phyloP scores from a whole-genome alignment of 2,113 vertebrate genomes.

The Phyllostomus discolor region DNA sequence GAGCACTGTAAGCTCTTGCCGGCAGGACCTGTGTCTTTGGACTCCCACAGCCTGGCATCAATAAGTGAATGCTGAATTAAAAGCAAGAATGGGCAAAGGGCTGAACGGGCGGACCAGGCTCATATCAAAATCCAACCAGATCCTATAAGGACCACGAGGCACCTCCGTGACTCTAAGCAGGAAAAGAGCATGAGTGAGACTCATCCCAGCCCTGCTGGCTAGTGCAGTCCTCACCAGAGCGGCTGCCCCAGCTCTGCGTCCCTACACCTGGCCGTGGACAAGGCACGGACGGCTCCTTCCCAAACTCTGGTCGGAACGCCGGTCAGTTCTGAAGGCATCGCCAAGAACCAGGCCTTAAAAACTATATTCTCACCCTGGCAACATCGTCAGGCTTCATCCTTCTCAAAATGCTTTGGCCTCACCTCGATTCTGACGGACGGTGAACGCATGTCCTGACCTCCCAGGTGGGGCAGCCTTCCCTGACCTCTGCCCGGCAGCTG shows the following conservation, averaged over 20 bases:
- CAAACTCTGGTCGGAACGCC: background rate
- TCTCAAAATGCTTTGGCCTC: background rate
- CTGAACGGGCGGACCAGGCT: background rate
- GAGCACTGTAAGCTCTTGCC: background rate
- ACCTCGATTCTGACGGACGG: background rate
- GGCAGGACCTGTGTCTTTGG: background rate
- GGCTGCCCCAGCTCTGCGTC: background rate
- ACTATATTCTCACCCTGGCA: background rate
- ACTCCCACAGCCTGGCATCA: background rate
- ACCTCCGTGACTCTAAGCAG: background rate
- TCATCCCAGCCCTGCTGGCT: accelerated
- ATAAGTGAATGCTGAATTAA: background rate
- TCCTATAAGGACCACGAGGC: no score
- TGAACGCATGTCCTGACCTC: background rate
- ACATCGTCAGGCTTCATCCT: background rate
- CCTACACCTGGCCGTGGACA: accelerated
- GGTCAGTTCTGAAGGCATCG: background rate
- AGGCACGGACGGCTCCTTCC: accelerated
- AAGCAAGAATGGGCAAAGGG: background rate
- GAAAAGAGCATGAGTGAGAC: accelerated
- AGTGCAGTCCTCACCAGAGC: background rate
- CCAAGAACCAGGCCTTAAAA: background rate
- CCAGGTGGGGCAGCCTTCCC: no score
- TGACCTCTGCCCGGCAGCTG: background rate
- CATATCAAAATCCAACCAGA: background rate